These are phyloP conservation scores for Sorex araneus DNA, from an alignment of 2,113 vertebrate genomes.

Conservation along the genomic window DNA sequence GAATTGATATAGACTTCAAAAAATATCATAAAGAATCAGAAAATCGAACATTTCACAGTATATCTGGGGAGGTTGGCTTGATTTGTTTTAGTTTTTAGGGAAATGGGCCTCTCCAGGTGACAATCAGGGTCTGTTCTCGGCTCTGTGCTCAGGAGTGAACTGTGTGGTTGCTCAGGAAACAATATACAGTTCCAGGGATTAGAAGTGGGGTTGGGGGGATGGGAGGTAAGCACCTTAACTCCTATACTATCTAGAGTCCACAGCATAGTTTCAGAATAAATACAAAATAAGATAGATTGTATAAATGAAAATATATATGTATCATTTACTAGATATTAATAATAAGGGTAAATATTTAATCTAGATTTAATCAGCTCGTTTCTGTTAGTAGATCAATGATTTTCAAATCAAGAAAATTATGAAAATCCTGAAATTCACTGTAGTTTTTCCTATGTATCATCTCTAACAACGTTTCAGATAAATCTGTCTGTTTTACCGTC, in stretches of 20 bases:
- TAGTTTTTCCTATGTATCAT: neutral
- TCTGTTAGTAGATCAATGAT: neutral
- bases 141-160: too few species aligned
- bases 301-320: constrained; percentile 46
- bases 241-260: too few species aligned
- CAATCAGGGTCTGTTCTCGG: too few species aligned
- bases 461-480: neutral
- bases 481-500: neutral
- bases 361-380: constrained; percentile 7
- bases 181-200: too few species aligned
- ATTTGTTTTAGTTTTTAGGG: too few species aligned
- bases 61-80: neutral
- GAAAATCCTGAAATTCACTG: neutral
- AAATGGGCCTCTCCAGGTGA: too few species aligned
- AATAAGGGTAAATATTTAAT: neutral
- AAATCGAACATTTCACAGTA: neutral
- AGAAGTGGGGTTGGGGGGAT: too few species aligned
- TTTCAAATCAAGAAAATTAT: constrained; percentile 51
- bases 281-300: constrained; percentile 1
- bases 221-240: too few species aligned
- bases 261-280: constrained; percentile 3
- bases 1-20: neutral
- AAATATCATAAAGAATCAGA: neutral
- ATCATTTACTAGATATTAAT: neutral
- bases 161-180: too few species aligned